Conservation (phyloP, 2,888 invertebrate species). For the Taphrorychus bicolor region DNA sequence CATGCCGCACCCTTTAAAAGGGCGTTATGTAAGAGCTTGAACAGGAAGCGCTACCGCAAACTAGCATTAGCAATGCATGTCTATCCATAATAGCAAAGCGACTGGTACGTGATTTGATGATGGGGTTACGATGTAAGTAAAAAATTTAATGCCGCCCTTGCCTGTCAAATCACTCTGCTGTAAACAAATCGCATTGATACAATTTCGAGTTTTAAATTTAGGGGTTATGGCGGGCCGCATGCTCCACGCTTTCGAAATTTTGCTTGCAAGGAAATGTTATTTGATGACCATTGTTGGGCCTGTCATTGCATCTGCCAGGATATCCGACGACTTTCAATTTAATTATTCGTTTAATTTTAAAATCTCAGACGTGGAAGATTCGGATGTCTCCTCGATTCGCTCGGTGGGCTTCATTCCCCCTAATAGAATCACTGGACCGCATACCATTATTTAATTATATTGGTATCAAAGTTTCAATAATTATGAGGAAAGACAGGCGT, state of each 20-base stretch:
- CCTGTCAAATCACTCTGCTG: conserved; percentile 58
- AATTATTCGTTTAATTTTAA: conserved; percentile 45
- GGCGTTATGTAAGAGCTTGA: conserved; percentile 38
- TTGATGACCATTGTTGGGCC: conserved; percentile 55
- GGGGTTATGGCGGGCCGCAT: conserved; percentile 47
- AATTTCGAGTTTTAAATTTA: conserved; percentile 59
- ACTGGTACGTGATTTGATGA: conserved; percentile 54
- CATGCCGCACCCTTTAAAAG: conserved; percentile 41
- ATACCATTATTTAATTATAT: conserved; percentile 11
- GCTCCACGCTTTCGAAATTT: conserved; percentile 53
- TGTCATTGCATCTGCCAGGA: conserved; percentile 60
- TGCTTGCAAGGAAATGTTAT: conserved; percentile 56
- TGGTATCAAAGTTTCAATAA: neutral
- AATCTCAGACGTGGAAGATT: conserved; percentile 34
- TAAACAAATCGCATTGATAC: conserved; percentile 60
- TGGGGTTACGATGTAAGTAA: conserved; percentile 53
- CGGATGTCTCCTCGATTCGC: conserved; percentile 29
- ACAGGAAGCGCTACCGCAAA: conserved; percentile 45
- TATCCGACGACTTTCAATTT: conserved; percentile 59
- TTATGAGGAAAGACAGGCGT: neutral
- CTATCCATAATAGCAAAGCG: conserved; percentile 42
- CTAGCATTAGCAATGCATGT: conserved; percentile 55
- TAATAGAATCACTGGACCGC: conserved; percentile 18
- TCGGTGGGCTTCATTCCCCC: neutral
- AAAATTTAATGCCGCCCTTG: conserved; percentile 58